Percentiles rank a stretch among this genome's conserved stretches.
Evolutionary conservation across 2,888 invertebrate genomes (phyloP).

Genomic region (Dolomedes plantarius): DNA sequence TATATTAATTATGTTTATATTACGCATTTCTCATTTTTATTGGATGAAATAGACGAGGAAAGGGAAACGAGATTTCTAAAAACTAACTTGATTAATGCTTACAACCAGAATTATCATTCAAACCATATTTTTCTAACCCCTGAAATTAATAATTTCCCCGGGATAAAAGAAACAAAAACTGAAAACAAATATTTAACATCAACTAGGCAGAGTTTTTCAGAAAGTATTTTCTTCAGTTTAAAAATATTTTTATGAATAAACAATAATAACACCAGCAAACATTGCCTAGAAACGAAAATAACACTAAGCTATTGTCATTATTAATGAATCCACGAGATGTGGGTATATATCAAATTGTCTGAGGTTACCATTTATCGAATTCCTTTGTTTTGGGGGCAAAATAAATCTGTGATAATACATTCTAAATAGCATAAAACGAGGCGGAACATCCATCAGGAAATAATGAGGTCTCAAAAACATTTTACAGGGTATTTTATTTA

Average conservation of each 20-base stretch:
- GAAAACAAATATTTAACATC: too few relatives aligned
- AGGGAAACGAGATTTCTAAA: too few relatives aligned
- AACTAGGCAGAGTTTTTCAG: too few relatives aligned
- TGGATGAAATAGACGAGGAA: too few relatives aligned
- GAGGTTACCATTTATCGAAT: neutral
- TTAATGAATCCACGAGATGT: neutral
- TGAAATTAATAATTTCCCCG: neutral
- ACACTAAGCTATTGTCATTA: neutral
- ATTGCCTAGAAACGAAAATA: too few relatives aligned
- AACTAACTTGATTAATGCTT: neutral
- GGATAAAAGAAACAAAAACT: too few relatives aligned
- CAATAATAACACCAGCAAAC: too few relatives aligned
- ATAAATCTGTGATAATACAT: neutral
- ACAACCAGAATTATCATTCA: neutral
- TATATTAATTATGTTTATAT: too few relatives aligned
- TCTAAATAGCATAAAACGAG: neutral
- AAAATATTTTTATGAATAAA: too few relatives aligned
- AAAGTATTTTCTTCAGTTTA: too few relatives aligned
- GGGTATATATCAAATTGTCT: neutral
- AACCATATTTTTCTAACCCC: neutral
- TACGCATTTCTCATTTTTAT: too few relatives aligned
- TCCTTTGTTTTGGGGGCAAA: neutral
- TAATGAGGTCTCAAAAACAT: neutral
- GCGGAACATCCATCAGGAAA: neutral
- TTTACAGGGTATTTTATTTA: neutral